Percentiles rank a stretch among this genome's conserved stretches.
Evolutionary conservation across 2,113 vertebrate species (phyloP).

Genomic region (Capricornis sumatraensis): DNA sequence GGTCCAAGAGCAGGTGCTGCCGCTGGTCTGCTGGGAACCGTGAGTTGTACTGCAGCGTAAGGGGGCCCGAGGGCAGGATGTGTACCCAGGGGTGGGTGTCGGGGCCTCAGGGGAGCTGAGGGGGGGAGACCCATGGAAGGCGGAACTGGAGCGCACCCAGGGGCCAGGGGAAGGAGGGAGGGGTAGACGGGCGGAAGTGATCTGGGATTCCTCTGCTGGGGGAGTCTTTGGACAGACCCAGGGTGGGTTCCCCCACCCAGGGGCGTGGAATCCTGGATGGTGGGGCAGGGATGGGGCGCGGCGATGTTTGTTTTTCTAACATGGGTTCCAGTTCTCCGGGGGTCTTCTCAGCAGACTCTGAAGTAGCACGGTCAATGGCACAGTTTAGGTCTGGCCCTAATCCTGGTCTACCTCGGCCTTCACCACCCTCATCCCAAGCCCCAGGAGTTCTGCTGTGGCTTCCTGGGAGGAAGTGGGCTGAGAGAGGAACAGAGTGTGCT

Average conservation of each 20-base stretch:
- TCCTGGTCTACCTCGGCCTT: background rate
- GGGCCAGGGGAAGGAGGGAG: rapidly evolving
- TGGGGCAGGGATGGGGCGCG: rapidly evolving
- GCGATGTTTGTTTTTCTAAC: background rate
- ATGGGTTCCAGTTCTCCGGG: background rate
- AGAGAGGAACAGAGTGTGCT: background rate
- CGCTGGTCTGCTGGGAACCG: rapidly evolving
- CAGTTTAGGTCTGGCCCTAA: background rate
- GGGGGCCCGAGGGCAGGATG: rapidly evolving
- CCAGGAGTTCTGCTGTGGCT: background rate
- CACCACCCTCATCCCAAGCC: too few relatives aligned
- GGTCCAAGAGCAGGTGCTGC: background rate
- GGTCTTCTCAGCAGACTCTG: background rate
- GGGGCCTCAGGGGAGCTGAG: too few relatives aligned
- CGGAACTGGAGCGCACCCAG: background rate
- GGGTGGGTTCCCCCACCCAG: background rate
- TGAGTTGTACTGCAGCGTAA: background rate
- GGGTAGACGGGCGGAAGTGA: background rate
- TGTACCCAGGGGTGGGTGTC: background rate
- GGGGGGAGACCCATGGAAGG: rapidly evolving
- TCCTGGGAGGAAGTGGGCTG: background rate
- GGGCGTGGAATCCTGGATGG: background rate
- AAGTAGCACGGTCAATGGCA: background rate
- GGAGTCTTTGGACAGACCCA: background rate
- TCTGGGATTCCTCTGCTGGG: background rate